Evolutionary conservation across 1,140 invertebrate genomes (phyloP).

Genomic region (Homalodisca vitripennis): DNA sequence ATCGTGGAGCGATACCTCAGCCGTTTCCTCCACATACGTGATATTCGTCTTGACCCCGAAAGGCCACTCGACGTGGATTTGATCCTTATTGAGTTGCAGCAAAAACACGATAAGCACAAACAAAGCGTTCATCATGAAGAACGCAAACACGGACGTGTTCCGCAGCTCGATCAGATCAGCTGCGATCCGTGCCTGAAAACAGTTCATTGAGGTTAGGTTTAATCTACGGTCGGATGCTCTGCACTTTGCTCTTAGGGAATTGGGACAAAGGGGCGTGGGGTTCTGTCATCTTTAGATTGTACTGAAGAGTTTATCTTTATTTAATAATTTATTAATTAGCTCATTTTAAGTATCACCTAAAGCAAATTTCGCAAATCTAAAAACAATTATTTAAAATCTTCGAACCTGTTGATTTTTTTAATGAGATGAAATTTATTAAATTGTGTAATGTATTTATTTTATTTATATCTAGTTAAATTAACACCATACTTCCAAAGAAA

Average conservation of each 20-base stretch:
- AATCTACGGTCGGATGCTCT: background rate
- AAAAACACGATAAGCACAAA: slow-evolving; percentile 98
- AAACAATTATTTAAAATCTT: no score
- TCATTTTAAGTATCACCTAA: no score
- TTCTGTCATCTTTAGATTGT: background rate
- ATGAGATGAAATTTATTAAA: no score
- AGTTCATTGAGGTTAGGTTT: slow-evolving; percentile 32
- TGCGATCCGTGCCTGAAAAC: slow-evolving; percentile 80
- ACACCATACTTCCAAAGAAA: no score
- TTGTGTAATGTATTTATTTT: no score
- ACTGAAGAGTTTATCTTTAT: no score
- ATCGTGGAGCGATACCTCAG: slow-evolving; percentile 72
- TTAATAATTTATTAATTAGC: no score
- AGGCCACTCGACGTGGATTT: slow-evolving; percentile 92
- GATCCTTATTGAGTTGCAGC: slow-evolving; percentile 97
- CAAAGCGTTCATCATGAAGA: slow-evolving; percentile 99
- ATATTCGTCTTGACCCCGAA: slow-evolving; percentile 93
- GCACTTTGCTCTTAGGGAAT: background rate
- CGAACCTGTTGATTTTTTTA: no score
- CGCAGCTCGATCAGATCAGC: slow-evolving; percentile 87
- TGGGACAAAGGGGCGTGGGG: background rate
- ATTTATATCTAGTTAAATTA: no score
- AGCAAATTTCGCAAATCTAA: no score
- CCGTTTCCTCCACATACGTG: slow-evolving; percentile 86
- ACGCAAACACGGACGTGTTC: slow-evolving; percentile 96